These are phyloP conservation scores for Ariopsis seemanni DNA, from an alignment of 2,113 vertebrate species.

Conservation along the genomic window DNA sequence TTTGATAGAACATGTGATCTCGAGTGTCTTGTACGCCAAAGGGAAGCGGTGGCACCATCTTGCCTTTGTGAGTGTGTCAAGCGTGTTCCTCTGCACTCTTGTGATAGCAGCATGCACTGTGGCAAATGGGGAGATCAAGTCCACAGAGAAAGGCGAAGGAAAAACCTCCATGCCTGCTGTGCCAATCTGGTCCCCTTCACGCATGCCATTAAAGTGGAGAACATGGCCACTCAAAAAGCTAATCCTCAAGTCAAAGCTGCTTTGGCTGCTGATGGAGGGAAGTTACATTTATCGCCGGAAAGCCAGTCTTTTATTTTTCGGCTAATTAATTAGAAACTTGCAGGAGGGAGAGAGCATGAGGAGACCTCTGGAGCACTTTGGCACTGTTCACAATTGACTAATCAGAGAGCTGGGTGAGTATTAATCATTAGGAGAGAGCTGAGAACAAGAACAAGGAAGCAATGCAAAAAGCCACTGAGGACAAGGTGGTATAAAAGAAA, in stretches of 20 bases:
- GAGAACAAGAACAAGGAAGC: slow-evolving; percentile 22
- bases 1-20: slow-evolving; percentile 18
- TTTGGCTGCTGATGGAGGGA: slow-evolving; percentile 61
- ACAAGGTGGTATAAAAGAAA: slow-evolving; percentile 1
- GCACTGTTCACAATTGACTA: slow-evolving; percentile 65
- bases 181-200: slow-evolving; percentile 42
- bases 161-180: slow-evolving; percentile 20
- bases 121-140: slow-evolving; percentile 37
- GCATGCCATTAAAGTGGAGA: slow-evolving; percentile 56
- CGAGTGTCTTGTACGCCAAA: slow-evolving; percentile 17
- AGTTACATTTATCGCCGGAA: slow-evolving; percentile 67
- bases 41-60: slow-evolving; percentile 20
- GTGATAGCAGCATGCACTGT: slow-evolving; percentile 42
- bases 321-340: slow-evolving; percentile 73
- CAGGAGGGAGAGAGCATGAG: not conserved
- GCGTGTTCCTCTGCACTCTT: slow-evolving; percentile 43
- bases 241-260: slow-evolving; percentile 65
- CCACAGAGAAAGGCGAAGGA: slow-evolving; percentile 41
- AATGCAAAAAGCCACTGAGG: slow-evolving; percentile 16
- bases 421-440: slow-evolving; percentile 42
- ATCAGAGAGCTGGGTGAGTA: slow-evolving; percentile 57
- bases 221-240: slow-evolving; percentile 63
- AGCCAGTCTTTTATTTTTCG: slow-evolving; percentile 62
- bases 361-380: slow-evolving; percentile 57
- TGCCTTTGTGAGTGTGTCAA: slow-evolving; percentile 44